Conservation (phyloP, 2,113 vertebrate species). For the human region DNA sequence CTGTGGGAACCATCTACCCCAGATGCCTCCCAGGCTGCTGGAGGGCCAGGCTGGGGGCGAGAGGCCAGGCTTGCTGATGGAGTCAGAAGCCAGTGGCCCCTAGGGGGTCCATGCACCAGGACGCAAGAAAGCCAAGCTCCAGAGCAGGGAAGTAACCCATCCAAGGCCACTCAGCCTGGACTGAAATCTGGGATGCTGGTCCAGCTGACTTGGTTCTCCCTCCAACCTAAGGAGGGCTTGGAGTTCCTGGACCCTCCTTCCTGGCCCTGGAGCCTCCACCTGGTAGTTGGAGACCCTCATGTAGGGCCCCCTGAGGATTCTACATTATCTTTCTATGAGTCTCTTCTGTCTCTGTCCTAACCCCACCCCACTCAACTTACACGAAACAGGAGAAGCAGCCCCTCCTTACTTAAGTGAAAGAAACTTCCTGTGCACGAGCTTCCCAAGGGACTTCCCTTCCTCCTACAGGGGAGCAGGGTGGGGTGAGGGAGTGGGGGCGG, state of each 20-base stretch:
- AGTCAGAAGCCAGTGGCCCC: background rate
- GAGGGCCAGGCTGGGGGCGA: background rate
- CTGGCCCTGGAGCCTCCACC: background rate
- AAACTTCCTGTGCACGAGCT: background rate
- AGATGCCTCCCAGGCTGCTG: background rate
- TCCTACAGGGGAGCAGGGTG: background rate
- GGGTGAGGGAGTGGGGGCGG: rapidly evolving
- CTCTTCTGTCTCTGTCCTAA: background rate
- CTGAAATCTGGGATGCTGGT: background rate
- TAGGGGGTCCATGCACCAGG: background rate
- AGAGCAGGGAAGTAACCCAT: background rate
- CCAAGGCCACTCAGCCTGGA: background rate
- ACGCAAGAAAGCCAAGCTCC: background rate
- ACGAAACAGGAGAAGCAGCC: background rate
- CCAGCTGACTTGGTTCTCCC: background rate
- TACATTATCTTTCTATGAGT: background rate
- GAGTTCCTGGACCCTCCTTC: background rate
- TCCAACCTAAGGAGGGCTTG: background rate
- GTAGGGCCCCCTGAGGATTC: no score
- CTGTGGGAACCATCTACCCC: background rate
- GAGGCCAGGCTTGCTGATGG: background rate
- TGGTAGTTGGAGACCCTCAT: background rate
- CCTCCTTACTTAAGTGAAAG: background rate
- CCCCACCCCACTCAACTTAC: background rate
- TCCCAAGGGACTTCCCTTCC: background rate